Base-by-base conservation (phyloP, 1,140 invertebrate genomes). In the Halesus radiatus region DNA sequence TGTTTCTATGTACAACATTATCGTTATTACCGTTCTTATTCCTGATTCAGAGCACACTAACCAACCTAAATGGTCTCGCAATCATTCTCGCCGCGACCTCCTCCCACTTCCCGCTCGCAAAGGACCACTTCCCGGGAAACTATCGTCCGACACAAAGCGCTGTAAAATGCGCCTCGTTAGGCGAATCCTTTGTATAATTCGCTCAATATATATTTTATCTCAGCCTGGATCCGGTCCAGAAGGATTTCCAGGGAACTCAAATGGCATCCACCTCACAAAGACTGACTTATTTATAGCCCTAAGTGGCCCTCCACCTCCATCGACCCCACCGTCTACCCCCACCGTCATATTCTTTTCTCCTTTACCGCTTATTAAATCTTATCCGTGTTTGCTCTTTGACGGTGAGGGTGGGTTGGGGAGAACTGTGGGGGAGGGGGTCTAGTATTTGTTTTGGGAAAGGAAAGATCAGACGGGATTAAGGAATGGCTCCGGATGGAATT, bases 221-320 rank as follows among this genome's bases (percentile, higher is more conserved):
- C 56, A 7, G 18, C 37, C 37, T 45, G 37, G 20, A 60, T 60
- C 10, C 56, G 8, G 56, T 23, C 56, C 18, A 45, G 37, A 45
- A 45, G 37, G 37, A 45, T 45, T 45, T 18, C 13, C 56, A 23
- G 18, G 8, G 37, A 20, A 20, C 56, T 60, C 18, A 60, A 60
- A 60, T 18, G 56, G 56, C 56, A 20, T 16, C 62, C 62, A 29
- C 26, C 29, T 66, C 10, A 66, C 62, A 66, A 66, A 29, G 62
- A n/a, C 16, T 32, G 62, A 29, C 62, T 66, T 66, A 66, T 66
- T 66, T 66, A 66, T 66, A 29, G 62, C 62, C 22, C 62, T 60
- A 56, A 56, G 54, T 56, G 20, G 22, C 62, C 16, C 22, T 23
- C 16, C 62, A 15, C 1, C 22, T 1, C 60, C 60, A 1, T 16